Percentiles rank a stretch among this genome's conserved stretches.
Conservation (phyloP, 1,140 invertebrate genomes). For the Drosophila pectinifera region DNA sequence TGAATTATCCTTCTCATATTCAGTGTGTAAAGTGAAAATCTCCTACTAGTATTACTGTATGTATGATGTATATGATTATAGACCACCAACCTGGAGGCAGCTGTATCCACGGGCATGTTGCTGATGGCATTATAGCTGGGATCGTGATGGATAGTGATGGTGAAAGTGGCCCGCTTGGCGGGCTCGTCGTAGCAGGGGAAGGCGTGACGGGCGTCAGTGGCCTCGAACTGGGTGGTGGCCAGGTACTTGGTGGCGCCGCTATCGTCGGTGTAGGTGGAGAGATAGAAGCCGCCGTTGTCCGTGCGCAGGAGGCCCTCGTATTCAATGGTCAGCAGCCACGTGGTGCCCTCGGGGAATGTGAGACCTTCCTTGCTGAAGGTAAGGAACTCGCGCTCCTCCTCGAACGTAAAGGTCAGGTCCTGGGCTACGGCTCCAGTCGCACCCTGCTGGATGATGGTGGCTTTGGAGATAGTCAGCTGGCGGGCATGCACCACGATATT, state of each 20-base stretch:
- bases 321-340: slow-evolving; percentile 85
- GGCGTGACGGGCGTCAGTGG: slow-evolving; percentile 91
- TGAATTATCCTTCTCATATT: too few relatives aligned
- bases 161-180: slow-evolving; percentile 91
- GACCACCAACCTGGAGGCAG: slow-evolving; percentile 53
- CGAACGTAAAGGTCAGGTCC: slow-evolving; percentile 1
- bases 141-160: slow-evolving; percentile 88
- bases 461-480: slow-evolving; percentile 61
- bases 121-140: slow-evolving; percentile 88
- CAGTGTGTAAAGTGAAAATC: too few relatives aligned
- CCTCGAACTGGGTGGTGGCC: slow-evolving; percentile 92
- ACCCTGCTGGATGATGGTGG: slow-evolving; percentile 39
- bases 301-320: slow-evolving; percentile 86
- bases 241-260: slow-evolving; percentile 87
- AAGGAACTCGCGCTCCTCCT: slow-evolving; percentile 69
- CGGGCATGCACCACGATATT: slow-evolving; percentile 86
- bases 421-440: slow-evolving; percentile 1
- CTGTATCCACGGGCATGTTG: slow-evolving; percentile 88
- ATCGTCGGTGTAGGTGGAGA: slow-evolving; percentile 89
- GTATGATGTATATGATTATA: too few relatives aligned
- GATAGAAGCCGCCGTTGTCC: slow-evolving; percentile 92
- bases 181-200: slow-evolving; percentile 97
- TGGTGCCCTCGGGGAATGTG: slow-evolving; percentile 48
- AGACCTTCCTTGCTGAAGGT: slow-evolving; percentile 55
- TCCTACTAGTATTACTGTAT: too few relatives aligned